Evolutionary conservation across 2,888 invertebrate species (phyloP), one percentile per base, ranked within the genome.

Genomic region (Pterostichus madidus): DNA sequence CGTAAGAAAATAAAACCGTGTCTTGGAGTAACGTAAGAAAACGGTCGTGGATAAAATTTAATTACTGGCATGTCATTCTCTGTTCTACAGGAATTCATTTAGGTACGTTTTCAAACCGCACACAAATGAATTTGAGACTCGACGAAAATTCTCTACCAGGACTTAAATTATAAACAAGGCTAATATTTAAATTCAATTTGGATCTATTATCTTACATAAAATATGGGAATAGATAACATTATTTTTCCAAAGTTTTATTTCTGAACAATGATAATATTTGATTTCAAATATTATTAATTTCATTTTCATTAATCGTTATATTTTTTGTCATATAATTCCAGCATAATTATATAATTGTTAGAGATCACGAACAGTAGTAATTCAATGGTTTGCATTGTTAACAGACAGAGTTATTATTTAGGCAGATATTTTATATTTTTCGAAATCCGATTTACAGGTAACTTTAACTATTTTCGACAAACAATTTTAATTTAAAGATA

Each of bases 141-240:
- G 68, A 39, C 44, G 68, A 44, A 44, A 71, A 44, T 71, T 44
- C 10, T 39, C 31, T 35, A 17, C 15, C 39, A 71, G 39, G 68
- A 44, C 46, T 64, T 64, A 35, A 71, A 71, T 71, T 44, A 17
- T 68, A 68, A 68, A 35, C 46, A 71, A 39, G 68, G 68, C 68
- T 71, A 71, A 71, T 71, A 71, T 71, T 44, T 71, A 44, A 71
- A 39, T 71, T 71, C 15, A 71, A 44, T 71, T 71, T 46, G 6
- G 5, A 71, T 44, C 17, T 11, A n/a, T 15, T 71, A 71, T 71
- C 15, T 71, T 46, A 10, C 49, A 49, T 2, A n/a, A 49, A n/a
- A n/a, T 49, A 49, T 24, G 1, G 3, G 24, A 24, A 24, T 24
- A 24, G 3, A 24, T 49, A 49, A 10, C 13, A 2, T n/a, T 49